phyloP scores from a whole-genome alignment of 2,113 vertebrate genomes.

The Heterochromis multidens region DNA sequence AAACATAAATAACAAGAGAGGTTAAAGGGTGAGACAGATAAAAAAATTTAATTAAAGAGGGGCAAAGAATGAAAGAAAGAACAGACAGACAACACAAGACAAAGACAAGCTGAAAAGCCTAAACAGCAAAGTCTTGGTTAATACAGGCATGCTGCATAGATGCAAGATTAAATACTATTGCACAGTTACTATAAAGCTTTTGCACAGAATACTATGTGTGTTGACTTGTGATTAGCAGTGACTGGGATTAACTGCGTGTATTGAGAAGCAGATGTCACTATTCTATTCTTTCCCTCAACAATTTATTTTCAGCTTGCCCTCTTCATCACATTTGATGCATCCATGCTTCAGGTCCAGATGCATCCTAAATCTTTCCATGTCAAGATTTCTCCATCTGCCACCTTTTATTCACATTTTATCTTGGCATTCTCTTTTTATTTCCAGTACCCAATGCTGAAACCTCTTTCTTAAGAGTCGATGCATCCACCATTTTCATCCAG shows the following conservation, averaged over 20 bases:
- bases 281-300: conserved; percentile 18
- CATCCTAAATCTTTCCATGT: conserved; percentile 50
- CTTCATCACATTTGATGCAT: conserved; percentile 48
- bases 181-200: conserved; percentile 3
- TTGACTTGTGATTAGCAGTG: conserved; percentile 28
- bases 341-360: conserved; percentile 43
- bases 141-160: conserved; percentile 1
- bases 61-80: conserved; percentile 3
- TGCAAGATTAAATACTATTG: not conserved
- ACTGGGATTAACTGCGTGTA: not conserved
- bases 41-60: not conserved
- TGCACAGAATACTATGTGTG: not conserved
- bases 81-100: conserved; percentile 32
- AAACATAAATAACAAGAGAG: not conserved
- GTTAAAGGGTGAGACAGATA: not conserved
- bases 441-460: conserved; percentile 28
- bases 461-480: conserved; percentile 50
- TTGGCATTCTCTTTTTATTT: conserved; percentile 1
- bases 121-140: not conserved
- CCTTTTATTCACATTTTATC: not conserved
- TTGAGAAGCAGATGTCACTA: conserved; percentile 10
- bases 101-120: conserved; percentile 9
- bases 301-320: conserved; percentile 34
- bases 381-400: not conserved
- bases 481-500: conserved; percentile 54